Evolutionary conservation across 2,888 invertebrate species (phyloP), one percentile per base, ranked within the genome.

Genomic region (Molorchus minor): DNA sequence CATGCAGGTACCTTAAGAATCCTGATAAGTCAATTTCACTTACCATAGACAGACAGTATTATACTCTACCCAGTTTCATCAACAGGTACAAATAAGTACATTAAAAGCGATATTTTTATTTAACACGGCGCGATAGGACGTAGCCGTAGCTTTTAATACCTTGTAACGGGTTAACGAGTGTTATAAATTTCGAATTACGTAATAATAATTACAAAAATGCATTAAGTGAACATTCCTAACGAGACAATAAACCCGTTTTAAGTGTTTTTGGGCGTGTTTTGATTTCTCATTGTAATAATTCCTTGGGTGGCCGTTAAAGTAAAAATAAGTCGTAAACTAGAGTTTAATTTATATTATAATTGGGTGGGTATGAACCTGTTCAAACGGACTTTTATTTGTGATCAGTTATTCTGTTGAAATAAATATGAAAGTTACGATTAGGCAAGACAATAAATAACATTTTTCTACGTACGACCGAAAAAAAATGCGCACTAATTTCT

Each of bases 271-370:
- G 29, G 38, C 16, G 51, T 51, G 35, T 57, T 57, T n/a, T 57
- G 57, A 57, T 51, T 57, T 57, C 45, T 51, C 35, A 21, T 35
- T 43, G 49, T 45, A 45, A 51, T 43, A 44, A 44, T 51, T 52
- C 52, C 52, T 46, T 59, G 54, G 52, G 59, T 43, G 54, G 55
- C 40, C n/a, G 57, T 49, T 57, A 59, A 49, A 61, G 58, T 63
- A 61, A 65, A 65, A 57, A 57, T 45, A 35, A 38, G 53, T 63
- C 63, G 63, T 65, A 61, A 65, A 65, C 30, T 59, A 20, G 55
- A 40, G 58, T 58, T 61, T 65, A 63, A 63, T 63, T 65, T 63
- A 61, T 65, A 61, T 61, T 63, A 61, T 63, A 61, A 65, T 65
- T 58, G 65, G 55, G 61, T 65, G 59, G 65, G 61, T 63, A 53